Evolutionary conservation across 2,888 invertebrate genomes (phyloP).

Genomic region (Achlya flavicornis): DNA sequence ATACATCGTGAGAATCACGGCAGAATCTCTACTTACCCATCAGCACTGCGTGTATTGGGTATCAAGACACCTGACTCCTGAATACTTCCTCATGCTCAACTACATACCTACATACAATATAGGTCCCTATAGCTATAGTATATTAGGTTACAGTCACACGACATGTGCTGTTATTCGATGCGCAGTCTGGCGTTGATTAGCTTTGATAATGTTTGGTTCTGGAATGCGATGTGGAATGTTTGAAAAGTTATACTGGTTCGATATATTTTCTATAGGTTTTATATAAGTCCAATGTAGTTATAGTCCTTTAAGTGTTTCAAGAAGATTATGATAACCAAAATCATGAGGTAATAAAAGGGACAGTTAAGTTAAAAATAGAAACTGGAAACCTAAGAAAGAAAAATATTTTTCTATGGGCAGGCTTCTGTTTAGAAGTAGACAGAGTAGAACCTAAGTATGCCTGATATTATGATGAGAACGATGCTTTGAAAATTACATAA

Average conservation of each 20-base stretch:
- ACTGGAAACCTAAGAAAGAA: too few relatives aligned
- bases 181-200: conserved; percentile 6
- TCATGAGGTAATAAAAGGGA: too few relatives aligned
- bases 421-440: too few relatives aligned
- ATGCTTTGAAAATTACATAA: too few relatives aligned
- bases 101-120: not conserved
- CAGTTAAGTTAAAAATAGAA: too few relatives aligned
- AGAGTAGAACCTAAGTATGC: too few relatives aligned
- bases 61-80: conserved; percentile 7
- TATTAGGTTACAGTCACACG: not conserved
- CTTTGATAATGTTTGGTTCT: conserved; percentile 6
- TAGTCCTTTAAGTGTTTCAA: too few relatives aligned
- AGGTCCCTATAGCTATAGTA: not conserved
- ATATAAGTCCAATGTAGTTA: too few relatives aligned
- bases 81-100: not conserved
- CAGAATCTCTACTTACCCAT: conserved; percentile 1
- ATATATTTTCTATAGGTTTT: not conserved
- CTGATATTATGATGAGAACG: too few relatives aligned
- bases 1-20: conserved; percentile 5
- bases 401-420: too few relatives aligned
- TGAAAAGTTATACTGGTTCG: too few relatives aligned
- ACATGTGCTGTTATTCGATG: conserved; percentile 7
- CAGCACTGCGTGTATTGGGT: conserved; percentile 10
- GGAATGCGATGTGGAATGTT: not conserved
- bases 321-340: too few relatives aligned